Evolutionary conservation across 2,797 vertebrate genomes (phyloP), one percentile per base, ranked within the genome.

Genomic region (Crenichthys baileyi): DNA sequence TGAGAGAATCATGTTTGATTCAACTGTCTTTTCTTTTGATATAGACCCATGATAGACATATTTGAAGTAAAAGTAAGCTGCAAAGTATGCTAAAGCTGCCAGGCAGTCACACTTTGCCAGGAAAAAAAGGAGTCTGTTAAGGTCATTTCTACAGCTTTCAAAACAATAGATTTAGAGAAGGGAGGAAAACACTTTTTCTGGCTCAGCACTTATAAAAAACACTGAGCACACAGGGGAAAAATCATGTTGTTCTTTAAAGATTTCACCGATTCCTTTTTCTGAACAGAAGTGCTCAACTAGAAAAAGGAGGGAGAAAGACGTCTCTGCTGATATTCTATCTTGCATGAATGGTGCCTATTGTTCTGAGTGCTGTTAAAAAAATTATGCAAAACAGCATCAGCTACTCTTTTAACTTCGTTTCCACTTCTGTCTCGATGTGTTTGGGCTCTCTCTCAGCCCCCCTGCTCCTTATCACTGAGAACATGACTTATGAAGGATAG

Each of bases 131-230:
- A 85, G 79, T 90, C 75, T 80, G 84, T 79, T 84, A 81, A 90
- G 89, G 89, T 91, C 88, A 90, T 77, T 86, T 87, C 82, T 87
- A 89, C 88, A 89, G 83, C 83, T 73, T 84, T 83, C 79, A 88
- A 84, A 87, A 83, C 82, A 85, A 79, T 12, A 76, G 76, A 80
- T 89, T 80, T 67, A 84, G 75, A 12, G 67, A 48, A 72, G 50
- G 53, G 29, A 53, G 7, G 5, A 63, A 60, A 76, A 78, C 77
- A 53, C 77, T 86, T 86, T 36, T 79, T 75, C 77, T 56, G 82
- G 70, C 79, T 73, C 60, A 70, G 61, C 85, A 85, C 79, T 84
- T 87, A 46, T 26, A 72, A 26, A 36, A 76, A 77, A 86, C 82
- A 68, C 4, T 12, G 60, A 77, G 70, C 75, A 80, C 91, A 81